phyloP scores from a whole-genome alignment of 2,113 vertebrate species.

The Xiphophorus hellerii region DNA sequence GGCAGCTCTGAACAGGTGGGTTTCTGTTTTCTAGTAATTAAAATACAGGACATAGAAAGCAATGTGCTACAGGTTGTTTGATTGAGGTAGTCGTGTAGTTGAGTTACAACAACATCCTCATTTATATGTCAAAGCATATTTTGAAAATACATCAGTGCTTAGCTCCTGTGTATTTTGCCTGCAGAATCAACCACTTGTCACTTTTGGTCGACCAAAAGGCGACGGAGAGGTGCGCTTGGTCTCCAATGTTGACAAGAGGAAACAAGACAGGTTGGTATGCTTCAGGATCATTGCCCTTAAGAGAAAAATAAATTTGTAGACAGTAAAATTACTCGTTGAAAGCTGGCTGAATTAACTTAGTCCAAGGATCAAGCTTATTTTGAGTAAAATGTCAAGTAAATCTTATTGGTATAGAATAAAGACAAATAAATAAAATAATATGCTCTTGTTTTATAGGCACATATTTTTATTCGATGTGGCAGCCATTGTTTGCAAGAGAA shows the following conservation, averaged over 20 bases:
- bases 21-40: too few relatives aligned
- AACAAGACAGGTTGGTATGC: constrained; percentile 87
- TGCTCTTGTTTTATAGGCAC: constrained; percentile 79
- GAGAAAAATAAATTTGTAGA: background rate
- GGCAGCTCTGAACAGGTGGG: too few relatives aligned
- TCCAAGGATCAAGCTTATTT: background rate
- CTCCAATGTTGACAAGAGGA: constrained; percentile 88
- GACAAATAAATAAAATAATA: background rate
- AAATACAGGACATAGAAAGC: background rate
- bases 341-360: background rate
- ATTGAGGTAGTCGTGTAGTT: too few relatives aligned
- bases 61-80: too few relatives aligned
- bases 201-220: constrained; percentile 89
- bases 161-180: constrained; percentile 2
- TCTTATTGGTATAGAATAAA: background rate
- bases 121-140: background rate
- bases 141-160: background rate
- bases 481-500: constrained; percentile 91
- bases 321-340: background rate
- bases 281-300: background rate
- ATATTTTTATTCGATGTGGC: constrained; percentile 94
- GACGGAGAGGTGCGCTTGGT: constrained; percentile 90
- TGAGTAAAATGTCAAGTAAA: background rate
- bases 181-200: constrained; percentile 88
- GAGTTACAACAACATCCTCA: background rate